Conservation (phyloP, 37 sponge, comb jelly and placozoan species). For the Diacarnus erythraeanus region DNA sequence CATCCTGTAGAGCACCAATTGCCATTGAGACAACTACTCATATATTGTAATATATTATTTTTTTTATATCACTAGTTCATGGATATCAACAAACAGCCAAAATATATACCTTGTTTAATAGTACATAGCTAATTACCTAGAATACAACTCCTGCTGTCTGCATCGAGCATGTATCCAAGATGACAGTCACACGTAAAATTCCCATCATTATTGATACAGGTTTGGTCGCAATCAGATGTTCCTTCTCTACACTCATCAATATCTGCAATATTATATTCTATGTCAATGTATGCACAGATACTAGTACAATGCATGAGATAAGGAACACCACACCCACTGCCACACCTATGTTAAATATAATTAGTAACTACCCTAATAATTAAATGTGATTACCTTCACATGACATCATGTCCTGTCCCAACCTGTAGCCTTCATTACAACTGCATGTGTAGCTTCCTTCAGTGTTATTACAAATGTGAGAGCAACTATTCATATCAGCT, state of each 20-base stretch:
- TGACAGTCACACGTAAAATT: conserved; percentile 54
- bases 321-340: not conserved
- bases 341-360: too few species aligned
- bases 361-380: too few species aligned
- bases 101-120: not conserved
- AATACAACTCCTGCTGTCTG: conserved; percentile 16
- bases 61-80: too few species aligned
- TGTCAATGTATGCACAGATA: too few species aligned
- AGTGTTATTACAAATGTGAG: conserved; percentile 56
- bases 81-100: not conserved
- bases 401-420: not conserved
- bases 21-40: not conserved
- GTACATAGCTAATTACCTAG: not conserved
- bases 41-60: too few species aligned
- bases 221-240: conserved; percentile 28
- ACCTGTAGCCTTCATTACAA: conserved; percentile 46
- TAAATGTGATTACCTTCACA: conserved; percentile 25
- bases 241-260: conserved; percentile 51
- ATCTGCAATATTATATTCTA: conserved; percentile 21
- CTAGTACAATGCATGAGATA: not conserved
- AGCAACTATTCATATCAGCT: conserved; percentile 13
- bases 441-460: conserved; percentile 54
- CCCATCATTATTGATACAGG: conserved; percentile 61
- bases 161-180: conserved; percentile 32
- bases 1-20: not conserved